phyloP scores from a whole-genome alignment of 2,888 invertebrate genomes.

The Drosophila borborema region DNA sequence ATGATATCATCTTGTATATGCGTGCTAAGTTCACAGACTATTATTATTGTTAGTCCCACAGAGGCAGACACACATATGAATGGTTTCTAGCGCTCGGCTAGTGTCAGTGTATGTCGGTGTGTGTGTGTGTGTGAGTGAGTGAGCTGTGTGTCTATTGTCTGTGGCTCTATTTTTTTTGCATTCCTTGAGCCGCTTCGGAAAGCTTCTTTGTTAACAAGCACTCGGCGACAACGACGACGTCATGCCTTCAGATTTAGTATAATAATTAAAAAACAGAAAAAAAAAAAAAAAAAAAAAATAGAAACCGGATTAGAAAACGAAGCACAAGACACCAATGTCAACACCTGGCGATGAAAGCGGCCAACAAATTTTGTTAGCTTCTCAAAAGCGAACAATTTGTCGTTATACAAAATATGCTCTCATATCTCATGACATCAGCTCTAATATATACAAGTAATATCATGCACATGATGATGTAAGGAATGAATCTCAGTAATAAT shows the following conservation, averaged over 20 bases:
- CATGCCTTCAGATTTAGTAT: conserved; percentile 62
- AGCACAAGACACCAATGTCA: conserved; percentile 40
- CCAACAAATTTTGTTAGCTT: not conserved
- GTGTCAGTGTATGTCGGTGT: not conserved
- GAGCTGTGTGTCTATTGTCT: conserved; percentile 55
- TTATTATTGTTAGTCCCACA: conserved; percentile 38
- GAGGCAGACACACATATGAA: conserved; percentile 18
- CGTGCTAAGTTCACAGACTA: conserved; percentile 64
- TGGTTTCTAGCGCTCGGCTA: conserved; percentile 5
- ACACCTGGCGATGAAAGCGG: conserved; percentile 49
- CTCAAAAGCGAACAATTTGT: conserved; percentile 12
- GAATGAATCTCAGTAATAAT: not conserved
- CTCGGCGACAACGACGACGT: conserved; percentile 44
- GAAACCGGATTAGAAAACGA: conserved; percentile 66
- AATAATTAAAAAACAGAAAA: conserved; percentile 52
- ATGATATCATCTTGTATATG: conserved; percentile 79
- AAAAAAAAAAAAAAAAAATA: conserved; percentile 38
- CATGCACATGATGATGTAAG: not conserved
- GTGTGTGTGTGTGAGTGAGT: conserved; percentile 11
- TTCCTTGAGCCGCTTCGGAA: conserved; percentile 54
- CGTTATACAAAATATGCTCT: conserved; percentile 14
- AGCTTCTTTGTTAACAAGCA: conserved; percentile 58
- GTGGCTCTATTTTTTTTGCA: conserved; percentile 48
- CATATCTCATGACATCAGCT: conserved; percentile 34
- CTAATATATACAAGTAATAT: not conserved